Percentiles rank a stretch among this genome's conserved stretches.
These are phyloP conservation scores for Microcebus ravelobensis DNA, from an alignment of 2,113 vertebrate species.

Conservation along the genomic window DNA sequence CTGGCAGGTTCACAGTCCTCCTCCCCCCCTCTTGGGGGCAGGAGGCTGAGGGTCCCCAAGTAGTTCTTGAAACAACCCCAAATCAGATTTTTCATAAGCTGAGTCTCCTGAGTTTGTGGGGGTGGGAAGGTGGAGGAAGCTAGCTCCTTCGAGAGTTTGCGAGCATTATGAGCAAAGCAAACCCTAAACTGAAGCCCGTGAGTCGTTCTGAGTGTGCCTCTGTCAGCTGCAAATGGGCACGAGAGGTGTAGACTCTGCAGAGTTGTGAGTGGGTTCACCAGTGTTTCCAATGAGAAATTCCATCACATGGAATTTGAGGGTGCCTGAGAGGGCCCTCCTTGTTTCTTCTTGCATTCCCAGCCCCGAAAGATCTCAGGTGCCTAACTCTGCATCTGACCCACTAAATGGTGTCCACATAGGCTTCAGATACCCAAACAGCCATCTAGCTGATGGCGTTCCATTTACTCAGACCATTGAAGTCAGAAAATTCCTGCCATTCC, in stretches of 20 bases:
- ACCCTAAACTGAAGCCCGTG: not conserved
- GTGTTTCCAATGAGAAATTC: not conserved
- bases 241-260: not conserved
- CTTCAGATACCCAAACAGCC: conserved; percentile 55
- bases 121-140: not conserved
- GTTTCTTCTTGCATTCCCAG: not conserved
- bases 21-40: too few species aligned
- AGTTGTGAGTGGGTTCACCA: not conserved
- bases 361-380: not conserved
- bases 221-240: not conserved
- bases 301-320: not conserved
- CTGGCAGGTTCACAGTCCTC: not conserved
- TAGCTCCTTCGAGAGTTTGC: not conserved
- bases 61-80: not conserved
- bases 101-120: not conserved
- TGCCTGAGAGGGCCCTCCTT: not conserved
- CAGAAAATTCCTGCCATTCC: conserved; percentile 83
- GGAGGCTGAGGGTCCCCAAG: not conserved
- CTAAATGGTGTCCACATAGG: not conserved
- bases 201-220: not conserved
- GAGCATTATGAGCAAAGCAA: not conserved
- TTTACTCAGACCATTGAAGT: conserved; percentile 67
- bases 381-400: not conserved
- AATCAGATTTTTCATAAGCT: not conserved
- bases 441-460: not conserved